A percentile compares a stretch with the other conserved stretches of the same genome.
Evolutionary conservation across 2,888 invertebrate species (phyloP).

Genomic region (Allolobophora icterica): DNA sequence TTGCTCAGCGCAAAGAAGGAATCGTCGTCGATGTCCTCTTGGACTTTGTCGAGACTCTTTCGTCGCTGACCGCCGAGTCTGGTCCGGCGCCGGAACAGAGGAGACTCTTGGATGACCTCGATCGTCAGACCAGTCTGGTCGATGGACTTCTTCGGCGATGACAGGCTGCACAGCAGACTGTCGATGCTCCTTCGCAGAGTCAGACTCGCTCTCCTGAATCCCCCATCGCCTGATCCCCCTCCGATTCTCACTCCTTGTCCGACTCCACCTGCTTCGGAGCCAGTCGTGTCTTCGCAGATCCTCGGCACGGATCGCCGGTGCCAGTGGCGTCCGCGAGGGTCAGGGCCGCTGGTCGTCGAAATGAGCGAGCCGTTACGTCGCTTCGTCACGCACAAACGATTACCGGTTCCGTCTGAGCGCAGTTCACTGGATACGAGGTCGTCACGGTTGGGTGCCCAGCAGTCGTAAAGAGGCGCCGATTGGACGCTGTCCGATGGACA

Average conservation of each 20-base stretch:
- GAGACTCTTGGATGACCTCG: conserved; percentile 22
- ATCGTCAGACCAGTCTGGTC: background rate
- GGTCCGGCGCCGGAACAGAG: background rate
- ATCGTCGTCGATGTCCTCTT: background rate
- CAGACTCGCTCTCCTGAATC: background rate
- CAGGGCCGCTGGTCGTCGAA: background rate
- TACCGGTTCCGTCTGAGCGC: background rate
- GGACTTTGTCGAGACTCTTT: conserved; percentile 7
- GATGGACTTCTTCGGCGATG: background rate
- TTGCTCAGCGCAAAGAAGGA: background rate
- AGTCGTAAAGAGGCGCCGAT: conserved; percentile 1
- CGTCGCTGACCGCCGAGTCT: background rate
- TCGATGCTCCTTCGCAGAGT: conserved; percentile 1
- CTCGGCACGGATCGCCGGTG: background rate
- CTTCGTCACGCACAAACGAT: background rate
- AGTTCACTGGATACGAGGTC: background rate
- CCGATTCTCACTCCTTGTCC: background rate
- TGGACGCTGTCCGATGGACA: background rate
- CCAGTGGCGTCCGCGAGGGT: background rate
- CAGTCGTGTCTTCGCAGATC: background rate
- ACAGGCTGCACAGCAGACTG: conserved; percentile 4
- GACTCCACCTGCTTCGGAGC: background rate
- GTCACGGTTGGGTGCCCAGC: background rate
- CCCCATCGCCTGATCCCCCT: background rate
- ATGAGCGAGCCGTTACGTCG: background rate